Conservation (phyloP, 1,140 invertebrate genomes). For the fruit fly (Drosophila melanogaster) region DNA sequence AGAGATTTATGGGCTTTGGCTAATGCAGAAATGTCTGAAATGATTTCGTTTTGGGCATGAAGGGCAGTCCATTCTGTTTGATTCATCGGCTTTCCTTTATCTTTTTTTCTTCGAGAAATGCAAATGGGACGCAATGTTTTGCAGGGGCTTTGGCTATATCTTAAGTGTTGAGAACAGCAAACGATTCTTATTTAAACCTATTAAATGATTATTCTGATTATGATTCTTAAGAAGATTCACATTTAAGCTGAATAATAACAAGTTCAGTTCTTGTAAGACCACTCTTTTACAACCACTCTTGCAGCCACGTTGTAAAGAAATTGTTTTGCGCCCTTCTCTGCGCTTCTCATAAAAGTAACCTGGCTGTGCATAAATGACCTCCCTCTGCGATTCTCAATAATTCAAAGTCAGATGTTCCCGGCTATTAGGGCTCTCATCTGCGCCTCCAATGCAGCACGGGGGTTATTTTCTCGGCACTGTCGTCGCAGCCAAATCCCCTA, state of each 20-base stretch:
- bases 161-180: too few species aligned
- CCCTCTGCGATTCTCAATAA: neutral
- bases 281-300: too few species aligned
- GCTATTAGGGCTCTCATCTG: neutral
- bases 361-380: neutral
- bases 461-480: conserved; percentile 5
- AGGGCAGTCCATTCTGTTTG: conserved; percentile 14
- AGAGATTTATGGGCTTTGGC: conserved; percentile 71
- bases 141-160: neutral
- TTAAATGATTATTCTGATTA: too few species aligned
- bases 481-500: conserved; percentile 12
- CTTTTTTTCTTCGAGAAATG: conserved; percentile 4
- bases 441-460: conserved; percentile 14
- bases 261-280: too few species aligned
- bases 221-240: too few species aligned
- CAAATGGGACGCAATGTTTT: conserved; percentile 10
- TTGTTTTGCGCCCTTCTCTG: too few species aligned
- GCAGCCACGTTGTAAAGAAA: too few species aligned
- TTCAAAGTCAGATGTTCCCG: neutral
- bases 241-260: neutral
- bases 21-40: conserved; percentile 42
- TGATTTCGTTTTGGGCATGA: conserved; percentile 35
- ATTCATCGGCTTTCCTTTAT: conserved; percentile 33
- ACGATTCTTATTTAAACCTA: neutral
- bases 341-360: neutral